phyloP scores from a whole-genome alignment of 2,888 invertebrate genomes.

The Ectropis crepuscularia region DNA sequence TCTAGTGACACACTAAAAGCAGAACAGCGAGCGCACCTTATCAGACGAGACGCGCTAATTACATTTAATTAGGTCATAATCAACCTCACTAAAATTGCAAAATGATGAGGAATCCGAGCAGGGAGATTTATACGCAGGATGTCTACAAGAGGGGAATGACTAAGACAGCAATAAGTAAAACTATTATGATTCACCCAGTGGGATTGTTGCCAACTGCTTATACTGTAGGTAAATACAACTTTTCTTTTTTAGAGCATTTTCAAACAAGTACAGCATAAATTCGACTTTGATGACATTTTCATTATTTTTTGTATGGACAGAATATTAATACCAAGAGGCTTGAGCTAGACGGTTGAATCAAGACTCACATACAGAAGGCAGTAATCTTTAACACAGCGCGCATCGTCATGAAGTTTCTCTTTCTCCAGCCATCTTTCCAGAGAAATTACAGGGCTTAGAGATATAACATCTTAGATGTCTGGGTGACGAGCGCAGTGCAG shows the following conservation, averaged over 20 bases:
- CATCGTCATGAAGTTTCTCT: too few species aligned
- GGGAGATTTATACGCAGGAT: conserved; percentile 2
- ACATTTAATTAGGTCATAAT: conserved; percentile 27
- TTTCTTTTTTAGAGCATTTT: background rate
- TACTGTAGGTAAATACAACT: conserved; percentile 2
- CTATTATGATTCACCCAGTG: conserved; percentile 10
- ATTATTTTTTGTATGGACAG: too few species aligned
- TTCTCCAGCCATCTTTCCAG: too few species aligned
- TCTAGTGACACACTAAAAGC: conserved; percentile 12
- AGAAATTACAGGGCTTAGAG: too few species aligned
- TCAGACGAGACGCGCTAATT: conserved; percentile 25
- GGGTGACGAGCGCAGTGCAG: too few species aligned
- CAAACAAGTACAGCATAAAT: background rate
- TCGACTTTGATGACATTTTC: too few species aligned
- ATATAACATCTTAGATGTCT: too few species aligned
- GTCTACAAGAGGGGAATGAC: conserved; percentile 7
- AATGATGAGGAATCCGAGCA: too few species aligned
- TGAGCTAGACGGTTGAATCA: too few species aligned
- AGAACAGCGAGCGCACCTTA: conserved; percentile 8
- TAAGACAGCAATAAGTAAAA: conserved; percentile 10
- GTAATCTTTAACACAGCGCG: too few species aligned
- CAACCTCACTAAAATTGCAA: background rate
- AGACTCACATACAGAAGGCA: too few species aligned
- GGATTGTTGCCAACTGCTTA: conserved; percentile 8
- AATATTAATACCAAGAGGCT: too few species aligned